These are phyloP conservation scores for Drosophila takahashii DNA, from an alignment of 1,140 invertebrate genomes.

Conservation along the genomic window DNA sequence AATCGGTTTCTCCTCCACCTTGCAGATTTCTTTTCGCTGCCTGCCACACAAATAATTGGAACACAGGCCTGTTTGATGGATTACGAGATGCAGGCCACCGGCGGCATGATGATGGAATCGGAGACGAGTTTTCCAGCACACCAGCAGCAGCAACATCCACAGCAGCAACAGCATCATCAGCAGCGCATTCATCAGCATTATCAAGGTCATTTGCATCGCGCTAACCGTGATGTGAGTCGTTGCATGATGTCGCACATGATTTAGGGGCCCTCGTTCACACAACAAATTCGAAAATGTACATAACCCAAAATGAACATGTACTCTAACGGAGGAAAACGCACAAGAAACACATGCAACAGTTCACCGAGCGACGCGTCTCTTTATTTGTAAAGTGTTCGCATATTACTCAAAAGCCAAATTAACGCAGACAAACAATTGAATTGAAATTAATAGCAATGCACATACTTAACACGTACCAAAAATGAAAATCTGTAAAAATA, in stretches of 20 bases:
- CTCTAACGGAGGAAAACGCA: constrained; percentile 19
- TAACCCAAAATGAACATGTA: constrained; percentile 20
- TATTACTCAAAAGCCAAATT: constrained; percentile 25
- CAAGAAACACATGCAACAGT: constrained; percentile 49
- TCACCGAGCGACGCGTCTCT: constrained; percentile 52
- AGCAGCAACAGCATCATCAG: constrained; percentile 38
- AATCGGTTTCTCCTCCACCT: constrained; percentile 4
- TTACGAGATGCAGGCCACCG: constrained; percentile 62
- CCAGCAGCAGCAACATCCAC: constrained; percentile 30
- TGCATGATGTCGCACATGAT: constrained; percentile 84
- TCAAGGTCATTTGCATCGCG: constrained; percentile 84
- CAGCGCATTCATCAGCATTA: constrained; percentile 74
- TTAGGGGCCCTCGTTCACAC: constrained; percentile 53
- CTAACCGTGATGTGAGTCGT: constrained; percentile 84
- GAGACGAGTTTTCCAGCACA: constrained; percentile 31
- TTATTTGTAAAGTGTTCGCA: constrained; percentile 18
- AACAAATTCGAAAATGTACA: constrained; percentile 23
- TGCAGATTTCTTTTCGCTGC: constrained; percentile 81
- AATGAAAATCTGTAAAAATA: constrained; percentile 43
- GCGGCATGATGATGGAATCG: constrained; percentile 44
- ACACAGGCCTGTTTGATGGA: constrained; percentile 80
- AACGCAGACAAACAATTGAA: constrained; percentile 2
- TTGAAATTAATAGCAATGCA: constrained; percentile 3
- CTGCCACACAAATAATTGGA: constrained; percentile 76
- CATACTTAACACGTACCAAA: constrained; percentile 29